Conservation (phyloP, 2,888 invertebrate species). For the Drosophila meridiana region DNA sequence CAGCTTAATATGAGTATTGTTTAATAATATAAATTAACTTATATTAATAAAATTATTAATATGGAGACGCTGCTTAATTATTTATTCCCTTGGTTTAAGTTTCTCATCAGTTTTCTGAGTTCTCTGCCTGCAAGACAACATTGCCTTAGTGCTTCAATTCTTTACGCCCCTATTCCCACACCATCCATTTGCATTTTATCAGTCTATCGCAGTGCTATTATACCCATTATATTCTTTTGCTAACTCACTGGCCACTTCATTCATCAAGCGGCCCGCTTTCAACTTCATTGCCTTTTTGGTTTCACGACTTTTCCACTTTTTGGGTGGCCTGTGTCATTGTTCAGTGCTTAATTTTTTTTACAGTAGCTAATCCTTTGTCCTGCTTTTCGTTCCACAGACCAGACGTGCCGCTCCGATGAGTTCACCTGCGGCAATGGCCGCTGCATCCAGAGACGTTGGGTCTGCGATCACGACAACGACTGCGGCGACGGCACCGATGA, state of each 20-base stretch:
- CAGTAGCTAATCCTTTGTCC: conserved; percentile 48
- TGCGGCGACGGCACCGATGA: conserved; percentile 95
- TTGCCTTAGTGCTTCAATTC: neutral
- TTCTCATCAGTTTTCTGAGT: neutral
- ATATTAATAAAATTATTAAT: too few species aligned
- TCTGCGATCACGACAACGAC: conserved; percentile 94
- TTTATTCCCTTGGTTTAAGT: neutral
- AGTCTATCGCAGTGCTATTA: conserved; percentile 5
- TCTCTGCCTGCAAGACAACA: neutral
- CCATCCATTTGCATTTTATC: conserved; percentile 22
- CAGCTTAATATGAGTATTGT: too few species aligned
- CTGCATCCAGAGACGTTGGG: conserved; percentile 94
- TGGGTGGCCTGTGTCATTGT: conserved; percentile 17
- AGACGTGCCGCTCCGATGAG: conserved; percentile 96
- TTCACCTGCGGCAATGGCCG: conserved; percentile 96
- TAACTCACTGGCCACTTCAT: conserved; percentile 36
- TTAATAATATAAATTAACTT: too few species aligned
- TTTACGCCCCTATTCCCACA: neutral
- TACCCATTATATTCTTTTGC: conserved; percentile 13
- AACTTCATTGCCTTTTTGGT: conserved; percentile 47
- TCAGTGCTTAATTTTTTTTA: conserved; percentile 7
- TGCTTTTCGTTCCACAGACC: conserved; percentile 87
- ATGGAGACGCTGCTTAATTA: too few species aligned
- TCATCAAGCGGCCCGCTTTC: conserved; percentile 43
- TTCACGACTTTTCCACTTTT: conserved; percentile 3